Evolutionary conservation across 2,888 invertebrate species (phyloP).

Genomic region (Carabus problematicus): DNA sequence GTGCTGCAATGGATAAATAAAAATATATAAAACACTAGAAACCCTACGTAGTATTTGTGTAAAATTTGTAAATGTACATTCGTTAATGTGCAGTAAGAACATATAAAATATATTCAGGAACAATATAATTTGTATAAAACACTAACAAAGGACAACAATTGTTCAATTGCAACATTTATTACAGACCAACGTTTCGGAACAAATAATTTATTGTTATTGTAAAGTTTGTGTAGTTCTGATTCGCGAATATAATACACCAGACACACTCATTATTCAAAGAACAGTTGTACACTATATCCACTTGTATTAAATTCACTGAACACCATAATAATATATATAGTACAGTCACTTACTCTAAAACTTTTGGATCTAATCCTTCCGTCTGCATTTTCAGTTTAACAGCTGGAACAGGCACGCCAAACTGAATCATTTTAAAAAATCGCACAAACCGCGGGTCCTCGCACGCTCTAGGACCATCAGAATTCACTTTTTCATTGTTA

Average conservation of each 20-base stretch:
- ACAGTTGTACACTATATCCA: slow-evolving; percentile 15
- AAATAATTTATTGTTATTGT: slow-evolving; percentile 24
- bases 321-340: slow-evolving; percentile 21
- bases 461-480: slow-evolving; percentile 55
- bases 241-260: no score
- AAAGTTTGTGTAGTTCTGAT: slow-evolving; percentile 6
- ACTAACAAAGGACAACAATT: slow-evolving; percentile 38
- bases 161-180: slow-evolving; percentile 4
- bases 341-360: slow-evolving; percentile 68
- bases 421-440: slow-evolving; percentile 88
- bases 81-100: slow-evolving; percentile 10
- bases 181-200: not conserved
- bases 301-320: slow-evolving; percentile 44
- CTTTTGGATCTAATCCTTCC: slow-evolving; percentile 81
- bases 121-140: slow-evolving; percentile 13
- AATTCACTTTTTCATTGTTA: slow-evolving; percentile 40
- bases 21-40: slow-evolving; percentile 24
- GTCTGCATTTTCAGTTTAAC: slow-evolving; percentile 81
- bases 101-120: slow-evolving; percentile 4
- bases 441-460: slow-evolving; percentile 74
- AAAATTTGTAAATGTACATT: slow-evolving; percentile 1
- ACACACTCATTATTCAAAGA: no score
- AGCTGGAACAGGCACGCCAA: slow-evolving; percentile 85
- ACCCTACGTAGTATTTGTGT: not conserved
- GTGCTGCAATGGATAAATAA: slow-evolving; percentile 50